These are phyloP conservation scores for Leptopilina clavipes DNA, from an alignment of 1,140 invertebrate genomes.

Conservation along the genomic window DNA sequence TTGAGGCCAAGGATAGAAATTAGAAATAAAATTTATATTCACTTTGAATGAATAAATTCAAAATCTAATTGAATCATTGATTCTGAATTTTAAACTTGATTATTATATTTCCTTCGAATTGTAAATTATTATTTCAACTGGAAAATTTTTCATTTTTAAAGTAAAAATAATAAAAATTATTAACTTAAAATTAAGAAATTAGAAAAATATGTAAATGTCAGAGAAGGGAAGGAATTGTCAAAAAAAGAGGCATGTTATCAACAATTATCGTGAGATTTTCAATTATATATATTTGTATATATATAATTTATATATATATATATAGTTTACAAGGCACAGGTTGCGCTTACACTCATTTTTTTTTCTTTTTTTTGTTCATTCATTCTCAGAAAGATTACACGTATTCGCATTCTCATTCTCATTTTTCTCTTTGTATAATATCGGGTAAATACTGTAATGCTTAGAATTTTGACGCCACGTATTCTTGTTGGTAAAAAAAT, in stretches of 20 bases:
- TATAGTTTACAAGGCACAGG: conserved; percentile 75
- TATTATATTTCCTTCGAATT: too few relatives aligned
- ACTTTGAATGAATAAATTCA: background rate
- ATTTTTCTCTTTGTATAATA: conserved; percentile 42
- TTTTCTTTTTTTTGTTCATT: conserved; percentile 44
- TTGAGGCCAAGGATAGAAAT: conserved; percentile 53
- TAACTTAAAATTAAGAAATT: background rate
- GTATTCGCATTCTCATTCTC: conserved; percentile 38
- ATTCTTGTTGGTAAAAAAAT: conserved; percentile 24
- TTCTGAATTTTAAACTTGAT: too few relatives aligned
- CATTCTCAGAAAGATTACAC: conserved; percentile 59
- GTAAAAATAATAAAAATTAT: too few relatives aligned
- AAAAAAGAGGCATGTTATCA: conserved; percentile 57
- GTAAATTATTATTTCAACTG: too few relatives aligned
- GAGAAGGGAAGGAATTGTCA: conserved; percentile 41
- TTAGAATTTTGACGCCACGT: conserved; percentile 44
- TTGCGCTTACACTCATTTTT: conserved; percentile 71
- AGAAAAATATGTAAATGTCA: conserved; percentile 28
- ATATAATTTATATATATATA: conserved; percentile 61
- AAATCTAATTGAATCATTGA: conserved; percentile 11
- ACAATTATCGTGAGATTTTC: conserved; percentile 61
- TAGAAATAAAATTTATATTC: conserved; percentile 21
- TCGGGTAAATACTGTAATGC: conserved; percentile 37
- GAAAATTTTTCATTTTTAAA: conserved; percentile 17
- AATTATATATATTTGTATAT: conserved; percentile 61